A percentile compares a stretch with the other conserved stretches of the same genome.
Conservation (phyloP, 2,888 invertebrate genomes). For the Sabatieria punctata region DNA sequence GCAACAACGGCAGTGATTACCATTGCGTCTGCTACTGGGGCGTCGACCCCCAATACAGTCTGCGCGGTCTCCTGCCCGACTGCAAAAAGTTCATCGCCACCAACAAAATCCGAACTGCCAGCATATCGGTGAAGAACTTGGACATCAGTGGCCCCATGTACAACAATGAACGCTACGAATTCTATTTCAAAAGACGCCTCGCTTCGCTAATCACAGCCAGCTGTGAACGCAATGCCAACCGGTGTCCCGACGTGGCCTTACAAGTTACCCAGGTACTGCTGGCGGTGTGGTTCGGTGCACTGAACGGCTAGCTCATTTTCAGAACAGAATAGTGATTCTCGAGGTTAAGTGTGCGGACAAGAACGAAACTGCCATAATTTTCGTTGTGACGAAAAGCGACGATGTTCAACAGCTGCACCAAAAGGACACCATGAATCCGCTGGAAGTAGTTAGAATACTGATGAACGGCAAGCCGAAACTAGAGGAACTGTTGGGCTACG, state of each 20-base stretch:
- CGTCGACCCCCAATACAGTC: neutral
- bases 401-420: no score
- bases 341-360: no score
- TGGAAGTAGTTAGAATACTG: no score
- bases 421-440: no score
- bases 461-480: no score
- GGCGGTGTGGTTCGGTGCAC: neutral
- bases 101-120: neutral
- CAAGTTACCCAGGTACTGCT: constrained; percentile 14
- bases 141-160: constrained; percentile 10
- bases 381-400: constrained; percentile 17
- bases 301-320: no score
- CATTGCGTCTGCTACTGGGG: constrained; percentile 22
- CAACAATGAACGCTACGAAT: constrained; percentile 20
- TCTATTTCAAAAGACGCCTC: constrained; percentile 25
- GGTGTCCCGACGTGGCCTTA: constrained; percentile 21
- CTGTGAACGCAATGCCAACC: constrained; percentile 21
- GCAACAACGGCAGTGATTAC: constrained; percentile 23
- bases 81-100: neutral
- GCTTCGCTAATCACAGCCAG: constrained; percentile 21
- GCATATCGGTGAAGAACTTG: neutral
- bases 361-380: constrained; percentile 19
- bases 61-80: neutral
- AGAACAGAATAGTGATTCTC: no score
- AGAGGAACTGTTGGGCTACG: no score